Evolutionary conservation across 1,140 invertebrate genomes (phyloP), one percentile per base, ranked within the genome.

Genomic region (Drosophila erecta): DNA sequence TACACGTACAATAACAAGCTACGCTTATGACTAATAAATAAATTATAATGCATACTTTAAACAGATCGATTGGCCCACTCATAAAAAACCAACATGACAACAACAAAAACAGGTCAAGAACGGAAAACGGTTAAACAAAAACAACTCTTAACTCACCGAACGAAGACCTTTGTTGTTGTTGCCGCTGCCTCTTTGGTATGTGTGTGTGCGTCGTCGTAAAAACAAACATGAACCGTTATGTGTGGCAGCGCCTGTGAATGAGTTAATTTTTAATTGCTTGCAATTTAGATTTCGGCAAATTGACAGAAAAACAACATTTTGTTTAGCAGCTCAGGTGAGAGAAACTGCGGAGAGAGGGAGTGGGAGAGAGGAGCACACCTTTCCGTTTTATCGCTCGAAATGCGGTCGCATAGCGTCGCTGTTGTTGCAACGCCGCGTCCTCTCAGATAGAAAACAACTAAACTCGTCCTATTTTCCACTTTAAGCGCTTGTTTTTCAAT

Each of bases 391-490:
- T 67, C 60, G 64, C 46, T 55, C 35, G 58, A 77, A 85, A 81
- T 85, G 81, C 77, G 64, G 66, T 84, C 75, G 81, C 77, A 80
- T 72, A 87, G 81, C 75, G 83, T 86, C 78, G 65, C 51, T 74
- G 64, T 58, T 50, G 51, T 47, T 65, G 78, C 51, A 71, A 65
- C 72, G 75, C 81, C 59, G 81, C 81, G 74, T 77, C 81, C 81
- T 77, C 81, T 59, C 51, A 15, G 40, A 30, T 30, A 15, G 38
- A 66, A 41, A 69, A 47, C 20, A 55, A 44, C 49, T 22, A 55
- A 59, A 55, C 66, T 73, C 14, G n/a, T n/a, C 0, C 10, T 33
- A 17, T 17, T 41, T 20, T 50, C 12, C 37, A 27, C n/a, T 30
- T 54, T 35, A 35, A 22, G 30, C 37, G 22, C 53, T 8, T 50